A percentile compares a stretch with the other conserved stretches of the same genome.
phyloP scores from a whole-genome alignment of 2,888 invertebrate species.

The Elegia similella region DNA sequence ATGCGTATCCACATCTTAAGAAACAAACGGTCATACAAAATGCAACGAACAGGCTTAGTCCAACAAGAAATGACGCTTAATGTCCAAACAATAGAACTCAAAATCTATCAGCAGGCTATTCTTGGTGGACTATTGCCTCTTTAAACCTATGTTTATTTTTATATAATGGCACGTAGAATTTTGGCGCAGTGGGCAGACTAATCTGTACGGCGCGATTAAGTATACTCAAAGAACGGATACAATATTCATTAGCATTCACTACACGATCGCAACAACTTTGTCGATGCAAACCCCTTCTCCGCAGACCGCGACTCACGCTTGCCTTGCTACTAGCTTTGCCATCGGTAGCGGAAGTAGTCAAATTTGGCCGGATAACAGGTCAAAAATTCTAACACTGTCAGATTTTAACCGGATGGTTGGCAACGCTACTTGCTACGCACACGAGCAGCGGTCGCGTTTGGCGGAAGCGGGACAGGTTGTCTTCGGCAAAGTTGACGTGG shows the following conservation, averaged over 20 bases:
- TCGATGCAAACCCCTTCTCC: too few species aligned
- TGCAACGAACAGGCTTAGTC: slow-evolving; percentile 26
- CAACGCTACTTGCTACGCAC: too few species aligned
- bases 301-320: too few species aligned
- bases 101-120: slow-evolving; percentile 1
- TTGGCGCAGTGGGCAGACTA: slow-evolving; percentile 9
- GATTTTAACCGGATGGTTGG: too few species aligned
- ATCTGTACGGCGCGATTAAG: neutral
- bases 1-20: slow-evolving; percentile 46
- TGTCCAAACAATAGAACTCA: slow-evolving; percentile 3
- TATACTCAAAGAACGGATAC: neutral
- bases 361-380: too few species aligned
- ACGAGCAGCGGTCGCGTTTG: too few species aligned
- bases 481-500: too few species aligned
- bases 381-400: too few species aligned
- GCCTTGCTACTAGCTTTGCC: too few species aligned
- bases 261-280: too few species aligned
- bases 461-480: too few species aligned
- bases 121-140: slow-evolving; percentile 7
- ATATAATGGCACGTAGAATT: slow-evolving; percentile 19
- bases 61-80: slow-evolving; percentile 12
- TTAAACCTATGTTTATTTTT: neutral
- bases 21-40: slow-evolving; percentile 43
- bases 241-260: neutral
- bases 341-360: too few species aligned